Evolutionary conservation across 2,888 invertebrate species (phyloP).

Genomic region (Melipona bicolor): DNA sequence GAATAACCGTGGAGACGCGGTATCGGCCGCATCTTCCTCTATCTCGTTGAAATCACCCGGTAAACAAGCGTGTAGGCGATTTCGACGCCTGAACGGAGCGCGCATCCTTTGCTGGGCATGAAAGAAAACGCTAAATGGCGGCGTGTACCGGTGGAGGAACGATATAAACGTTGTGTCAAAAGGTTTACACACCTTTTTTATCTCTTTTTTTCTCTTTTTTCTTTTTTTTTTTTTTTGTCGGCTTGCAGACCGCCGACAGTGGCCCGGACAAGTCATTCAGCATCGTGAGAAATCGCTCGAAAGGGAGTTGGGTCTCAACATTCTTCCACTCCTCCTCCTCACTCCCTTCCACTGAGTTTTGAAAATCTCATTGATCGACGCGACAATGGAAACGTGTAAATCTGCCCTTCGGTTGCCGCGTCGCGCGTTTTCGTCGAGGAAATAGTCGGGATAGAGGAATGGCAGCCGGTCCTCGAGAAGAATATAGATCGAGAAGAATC

Average conservation of each 20-base stretch:
- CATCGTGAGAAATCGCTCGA: constrained; percentile 62
- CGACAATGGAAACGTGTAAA: constrained; percentile 41
- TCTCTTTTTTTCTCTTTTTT: too few relatives aligned
- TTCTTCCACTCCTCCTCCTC: not conserved
- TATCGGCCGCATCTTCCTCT: constrained; percentile 35
- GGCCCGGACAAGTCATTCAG: constrained; percentile 52
- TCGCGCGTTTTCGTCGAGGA: not conserved
- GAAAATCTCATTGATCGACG: constrained; percentile 8
- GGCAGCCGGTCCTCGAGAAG: not conserved
- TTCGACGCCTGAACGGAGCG: constrained; percentile 78
- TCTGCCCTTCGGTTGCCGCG: constrained; percentile 14
- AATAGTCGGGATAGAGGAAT: not conserved
- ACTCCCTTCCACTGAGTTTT: too few relatives aligned
- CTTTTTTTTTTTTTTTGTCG: constrained; percentile 1
- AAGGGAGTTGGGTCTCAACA: constrained; percentile 9
- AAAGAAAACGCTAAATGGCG: constrained; percentile 42
- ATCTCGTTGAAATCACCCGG: constrained; percentile 73
- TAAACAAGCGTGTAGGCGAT: constrained; percentile 74
- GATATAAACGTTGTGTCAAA: constrained; percentile 30
- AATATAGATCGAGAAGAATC: not conserved
- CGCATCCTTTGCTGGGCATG: constrained; percentile 43
- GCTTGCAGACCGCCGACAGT: constrained; percentile 25
- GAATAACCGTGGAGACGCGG: not conserved
- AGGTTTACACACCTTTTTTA: constrained; percentile 46
- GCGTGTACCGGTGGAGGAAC: constrained; percentile 5